phyloP scores from a whole-genome alignment of 1,140 invertebrate genomes.

The Drosophila athabasca region DNA sequence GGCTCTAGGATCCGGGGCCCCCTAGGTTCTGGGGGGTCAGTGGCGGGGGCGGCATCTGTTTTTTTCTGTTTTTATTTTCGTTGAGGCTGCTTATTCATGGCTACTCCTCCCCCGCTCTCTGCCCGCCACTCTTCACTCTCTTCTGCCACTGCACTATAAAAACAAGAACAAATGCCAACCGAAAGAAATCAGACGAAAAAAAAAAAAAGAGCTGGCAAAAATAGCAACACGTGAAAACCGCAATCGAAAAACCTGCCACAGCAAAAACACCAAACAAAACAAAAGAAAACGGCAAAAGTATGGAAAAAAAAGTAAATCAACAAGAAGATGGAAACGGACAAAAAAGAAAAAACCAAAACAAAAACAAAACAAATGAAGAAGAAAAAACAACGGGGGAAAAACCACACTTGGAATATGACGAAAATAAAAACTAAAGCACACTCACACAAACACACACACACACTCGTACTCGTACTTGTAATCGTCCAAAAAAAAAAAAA shows the following conservation, averaged over 20 bases:
- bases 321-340: background rate
- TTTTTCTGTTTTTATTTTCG: constrained; percentile 36
- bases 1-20: no score
- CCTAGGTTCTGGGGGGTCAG: no score
- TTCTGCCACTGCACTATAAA: constrained; percentile 36
- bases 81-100: constrained; percentile 60
- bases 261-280: constrained; percentile 15
- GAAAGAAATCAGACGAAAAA: constrained; percentile 13
- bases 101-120: background rate
- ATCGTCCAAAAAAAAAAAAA: no score
- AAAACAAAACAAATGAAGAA: constrained; percentile 5
- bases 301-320: constrained; percentile 6
- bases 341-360: constrained; percentile 23
- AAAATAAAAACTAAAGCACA: constrained; percentile 70
- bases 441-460: constrained; percentile 31
- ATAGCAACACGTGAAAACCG: constrained; percentile 78
- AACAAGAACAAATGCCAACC: constrained; percentile 50
- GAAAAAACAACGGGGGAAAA: constrained; percentile 26
- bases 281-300: no score
- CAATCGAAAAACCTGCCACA: constrained; percentile 49
- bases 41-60: constrained; percentile 20
- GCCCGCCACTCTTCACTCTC: background rate
- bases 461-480: no score
- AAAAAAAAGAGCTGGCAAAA: constrained; percentile 58
- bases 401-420: constrained; percentile 63